Evolutionary conservation across 2,888 invertebrate genomes (phyloP).

Genomic region (Drosophila rellima): DNA sequence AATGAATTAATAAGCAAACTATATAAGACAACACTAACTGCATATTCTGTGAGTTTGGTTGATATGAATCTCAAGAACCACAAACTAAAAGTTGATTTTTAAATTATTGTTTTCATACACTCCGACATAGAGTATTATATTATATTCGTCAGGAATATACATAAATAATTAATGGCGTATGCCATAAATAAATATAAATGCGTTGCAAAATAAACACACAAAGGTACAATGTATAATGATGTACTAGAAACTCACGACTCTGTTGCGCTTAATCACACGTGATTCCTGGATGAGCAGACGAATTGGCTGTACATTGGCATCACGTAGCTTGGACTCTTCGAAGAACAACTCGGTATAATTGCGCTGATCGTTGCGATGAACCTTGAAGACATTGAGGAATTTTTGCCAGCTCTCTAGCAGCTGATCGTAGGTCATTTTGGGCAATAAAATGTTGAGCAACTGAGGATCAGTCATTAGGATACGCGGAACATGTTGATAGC

Average conservation of each 20-base stretch:
- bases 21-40: no score
- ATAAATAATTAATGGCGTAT: no score
- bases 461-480: conserved; percentile 51
- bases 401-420: conserved; percentile 69
- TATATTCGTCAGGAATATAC: no score
- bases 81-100: no score
- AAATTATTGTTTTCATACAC: no score
- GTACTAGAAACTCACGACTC: conserved; percentile 51
- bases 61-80: no score
- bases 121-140: no score
- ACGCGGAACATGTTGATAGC: conserved; percentile 79
- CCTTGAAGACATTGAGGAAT: conserved; percentile 21
- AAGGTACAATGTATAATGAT: no score
- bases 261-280: conserved; percentile 21
- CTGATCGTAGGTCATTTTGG: conserved; percentile 73
- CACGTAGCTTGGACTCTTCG: conserved; percentile 54
- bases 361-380: conserved; percentile 14
- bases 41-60: no score
- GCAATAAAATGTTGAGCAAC: conserved; percentile 70
- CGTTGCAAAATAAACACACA: no score
- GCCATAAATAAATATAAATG: no score
- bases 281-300: conserved; percentile 69
- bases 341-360: conserved; percentile 39
- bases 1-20: not conserved
- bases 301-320: conserved; percentile 74